Evolutionary conservation across 2,797 vertebrate species (phyloP), one percentile per base, ranked within the genome.

Genomic region (Otus scops): DNA sequence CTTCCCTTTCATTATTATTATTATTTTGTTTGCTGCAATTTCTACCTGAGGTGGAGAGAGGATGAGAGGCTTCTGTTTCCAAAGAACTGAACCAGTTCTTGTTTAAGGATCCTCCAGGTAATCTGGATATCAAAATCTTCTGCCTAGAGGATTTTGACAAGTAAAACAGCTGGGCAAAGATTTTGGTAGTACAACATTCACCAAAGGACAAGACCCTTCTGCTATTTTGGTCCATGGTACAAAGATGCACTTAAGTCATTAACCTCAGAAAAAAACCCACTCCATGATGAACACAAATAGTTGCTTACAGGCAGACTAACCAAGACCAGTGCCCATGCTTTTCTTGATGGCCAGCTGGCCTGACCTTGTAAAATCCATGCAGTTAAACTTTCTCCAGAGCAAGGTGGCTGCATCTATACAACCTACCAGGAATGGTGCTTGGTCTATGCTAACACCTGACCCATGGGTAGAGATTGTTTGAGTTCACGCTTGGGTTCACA

Each of bases 401-500:
- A 41, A 80, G 26, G 27, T 45, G n/a, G 14, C 8, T 77, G 36
- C 34, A 91, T 18, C 73, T 56, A 56, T 64, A 13, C n/a, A 34
- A 22, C 9, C 20, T 48, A 7, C 13, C 57, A 80, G 78, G 34
- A 71, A 18, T 9, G 6, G 9, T 18, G 8, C n/a, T 41, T 61
- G 65, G 30, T 38, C 54, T 2, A 0, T 7, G n/a, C 34, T 79
- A 34, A 19, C 38, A 59, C 41, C 71, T 43, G 85, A 28, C 11
- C 48, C 20, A 4, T 0, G 8, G 3, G 32, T 69, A n/a, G 36
- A 5, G 22, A 43, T 64, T n/a, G 8, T 17, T 17, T 43, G 41
- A 16, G 41, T 43, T 43, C 41, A 43, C 41, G 8, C 17, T 3
- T 41, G 82, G 48, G 16, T 22, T 73, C 16, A 0, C 1, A 6